Conservation (phyloP, 1,140 invertebrate species). For the Psilanteris sp. region DNA sequence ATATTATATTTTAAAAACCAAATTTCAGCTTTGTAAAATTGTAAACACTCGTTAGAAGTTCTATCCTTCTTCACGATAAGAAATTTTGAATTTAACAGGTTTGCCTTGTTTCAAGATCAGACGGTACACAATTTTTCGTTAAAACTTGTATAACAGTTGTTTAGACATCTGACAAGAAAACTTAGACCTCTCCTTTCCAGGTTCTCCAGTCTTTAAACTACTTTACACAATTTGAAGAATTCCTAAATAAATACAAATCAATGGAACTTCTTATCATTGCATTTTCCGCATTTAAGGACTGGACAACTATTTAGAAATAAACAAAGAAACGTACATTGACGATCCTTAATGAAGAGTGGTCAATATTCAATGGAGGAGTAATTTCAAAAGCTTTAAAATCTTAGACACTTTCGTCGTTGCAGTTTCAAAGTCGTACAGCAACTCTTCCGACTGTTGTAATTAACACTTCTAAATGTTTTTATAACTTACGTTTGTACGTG, state of each 20-base stretch:
- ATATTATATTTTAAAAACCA: no score
- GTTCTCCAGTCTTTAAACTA: background rate
- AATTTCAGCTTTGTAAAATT: no score
- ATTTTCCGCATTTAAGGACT: background rate
- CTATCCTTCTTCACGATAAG: background rate
- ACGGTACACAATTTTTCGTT: constrained; percentile 2
- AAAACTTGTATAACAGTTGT: constrained; percentile 14
- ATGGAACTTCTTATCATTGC: background rate
- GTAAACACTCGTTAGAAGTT: no score
- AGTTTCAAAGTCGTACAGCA: no score
- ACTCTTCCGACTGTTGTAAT: background rate
- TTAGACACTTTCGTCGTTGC: constrained; percentile 11
- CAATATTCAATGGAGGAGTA: constrained; percentile 1
- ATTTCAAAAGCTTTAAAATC: constrained; percentile 6
- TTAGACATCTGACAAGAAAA: constrained; percentile 18
- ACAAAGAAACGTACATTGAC: background rate
- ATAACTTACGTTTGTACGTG: constrained; percentile 1
- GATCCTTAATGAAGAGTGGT: background rate
- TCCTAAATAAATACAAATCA: background rate
- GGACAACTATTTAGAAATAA: background rate
- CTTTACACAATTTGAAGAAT: constrained; percentile 2
- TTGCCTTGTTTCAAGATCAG: background rate
- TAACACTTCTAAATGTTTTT: constrained; percentile 8
- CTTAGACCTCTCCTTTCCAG: constrained; percentile 8
- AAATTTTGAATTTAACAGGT: constrained; percentile 2